Conservation (phyloP, 2,113 vertebrate genomes). For the Progne subis region DNA sequence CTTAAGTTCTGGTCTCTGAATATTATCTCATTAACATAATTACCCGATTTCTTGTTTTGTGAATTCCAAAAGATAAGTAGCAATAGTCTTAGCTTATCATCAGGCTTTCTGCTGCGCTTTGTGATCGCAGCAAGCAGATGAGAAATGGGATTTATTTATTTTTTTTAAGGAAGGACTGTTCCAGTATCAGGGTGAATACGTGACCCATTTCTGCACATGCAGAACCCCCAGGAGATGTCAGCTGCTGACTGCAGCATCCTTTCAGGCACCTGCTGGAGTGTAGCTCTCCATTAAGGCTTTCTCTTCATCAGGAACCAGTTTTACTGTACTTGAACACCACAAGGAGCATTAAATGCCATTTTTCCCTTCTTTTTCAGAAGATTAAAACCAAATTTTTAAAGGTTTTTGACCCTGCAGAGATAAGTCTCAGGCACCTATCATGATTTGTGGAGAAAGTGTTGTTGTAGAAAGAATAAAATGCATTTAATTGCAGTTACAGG, state of each 20-base stretch:
- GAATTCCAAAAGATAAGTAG: slow-evolving; percentile 37
- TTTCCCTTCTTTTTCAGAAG: not conserved
- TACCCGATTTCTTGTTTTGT: slow-evolving; percentile 52
- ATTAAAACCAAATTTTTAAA: slow-evolving; percentile 1
- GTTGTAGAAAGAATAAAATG: not conserved
- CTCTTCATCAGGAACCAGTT: not conserved
- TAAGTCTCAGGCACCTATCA: not conserved
- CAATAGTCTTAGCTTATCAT: slow-evolving; percentile 15
- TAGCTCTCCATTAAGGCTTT: not conserved
- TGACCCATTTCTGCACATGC: not conserved
- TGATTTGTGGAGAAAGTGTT: not conserved
- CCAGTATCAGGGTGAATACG: not conserved
- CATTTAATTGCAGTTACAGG: not conserved
- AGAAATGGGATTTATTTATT: not conserved
- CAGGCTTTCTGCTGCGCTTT: not conserved
- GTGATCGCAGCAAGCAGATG: slow-evolving; percentile 29
- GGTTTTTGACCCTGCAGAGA: not conserved
- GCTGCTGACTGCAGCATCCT: not conserved
- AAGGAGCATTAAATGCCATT: not conserved
- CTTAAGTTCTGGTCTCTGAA: slow-evolving; percentile 5
- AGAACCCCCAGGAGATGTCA: not conserved
- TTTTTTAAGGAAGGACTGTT: not conserved
- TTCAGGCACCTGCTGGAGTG: not conserved
- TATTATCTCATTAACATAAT: slow-evolving; percentile 64
- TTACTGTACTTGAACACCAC: not conserved